phyloP scores from a whole-genome alignment of 2,888 invertebrate species.

The Pomacea canaliculata region DNA sequence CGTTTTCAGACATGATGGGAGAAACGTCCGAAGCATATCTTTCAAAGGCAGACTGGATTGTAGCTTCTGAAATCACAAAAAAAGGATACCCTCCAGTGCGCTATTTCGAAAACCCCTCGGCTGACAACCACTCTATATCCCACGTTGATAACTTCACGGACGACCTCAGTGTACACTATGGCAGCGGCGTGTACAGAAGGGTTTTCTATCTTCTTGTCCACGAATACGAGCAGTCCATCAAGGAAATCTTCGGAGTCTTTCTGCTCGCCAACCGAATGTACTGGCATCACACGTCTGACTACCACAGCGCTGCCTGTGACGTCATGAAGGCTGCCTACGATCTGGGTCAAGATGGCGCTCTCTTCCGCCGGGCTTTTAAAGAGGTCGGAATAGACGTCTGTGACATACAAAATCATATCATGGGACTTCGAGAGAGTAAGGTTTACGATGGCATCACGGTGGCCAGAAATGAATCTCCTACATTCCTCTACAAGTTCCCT shows the following conservation, averaged over 20 bases:
- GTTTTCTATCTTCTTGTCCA: conserved; percentile 45
- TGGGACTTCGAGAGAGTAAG: not conserved
- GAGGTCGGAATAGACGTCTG: conserved; percentile 41
- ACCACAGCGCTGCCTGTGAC: conserved; percentile 47
- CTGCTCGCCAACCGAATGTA: conserved; percentile 48
- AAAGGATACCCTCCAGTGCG: conserved; percentile 29
- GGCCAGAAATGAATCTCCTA: conserved; percentile 3
- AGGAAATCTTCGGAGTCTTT: conserved; percentile 42
- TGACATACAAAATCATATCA: conserved; percentile 5
- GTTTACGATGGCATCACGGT: conserved; percentile 11
- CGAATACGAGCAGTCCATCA: conserved; percentile 34
- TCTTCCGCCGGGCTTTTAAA: conserved; percentile 40
- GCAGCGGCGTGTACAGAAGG: conserved; percentile 48
- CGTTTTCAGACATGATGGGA: conserved; percentile 50
- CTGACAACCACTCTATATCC: conserved; percentile 47
- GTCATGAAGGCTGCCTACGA: conserved; percentile 48
- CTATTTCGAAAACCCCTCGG: conserved; percentile 44
- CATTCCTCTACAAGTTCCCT: conserved; percentile 1
- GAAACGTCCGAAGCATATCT: conserved; percentile 40
- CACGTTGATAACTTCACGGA: conserved; percentile 39
- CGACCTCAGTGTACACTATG: conserved; percentile 40
- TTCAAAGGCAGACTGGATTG: conserved; percentile 30
- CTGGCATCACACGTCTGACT: conserved; percentile 44
- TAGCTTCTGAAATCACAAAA: conserved; percentile 37
- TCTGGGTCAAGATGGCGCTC: conserved; percentile 37